Conservation (phyloP, 2,888 invertebrate genomes). For the Zootermopsis nevadensis region DNA sequence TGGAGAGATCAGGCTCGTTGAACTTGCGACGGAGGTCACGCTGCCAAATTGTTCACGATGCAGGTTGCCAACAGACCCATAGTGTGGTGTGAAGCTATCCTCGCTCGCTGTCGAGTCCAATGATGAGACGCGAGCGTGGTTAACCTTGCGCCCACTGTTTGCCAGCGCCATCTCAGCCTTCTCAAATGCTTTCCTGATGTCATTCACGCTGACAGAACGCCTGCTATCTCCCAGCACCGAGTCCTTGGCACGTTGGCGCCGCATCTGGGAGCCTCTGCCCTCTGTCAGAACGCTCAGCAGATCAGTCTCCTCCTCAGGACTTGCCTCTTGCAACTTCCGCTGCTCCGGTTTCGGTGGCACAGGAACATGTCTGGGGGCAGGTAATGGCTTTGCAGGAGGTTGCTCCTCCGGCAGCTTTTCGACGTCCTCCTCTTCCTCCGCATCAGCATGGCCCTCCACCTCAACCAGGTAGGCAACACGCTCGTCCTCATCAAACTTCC, state of each 20-base stretch:
- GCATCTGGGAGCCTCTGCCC: not conserved
- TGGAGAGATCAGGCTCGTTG: conserved; percentile 69
- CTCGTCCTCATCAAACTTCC: conserved; percentile 66
- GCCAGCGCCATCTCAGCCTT: conserved; percentile 59
- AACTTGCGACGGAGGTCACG: conserved; percentile 69
- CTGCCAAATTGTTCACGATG: conserved; percentile 67
- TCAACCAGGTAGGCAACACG: conserved; percentile 25
- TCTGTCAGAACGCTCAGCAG: conserved; percentile 32
- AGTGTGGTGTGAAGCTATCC: conserved; percentile 59
- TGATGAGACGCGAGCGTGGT: conserved; percentile 66
- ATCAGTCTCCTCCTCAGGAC: not conserved
- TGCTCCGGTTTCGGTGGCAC: not conserved
- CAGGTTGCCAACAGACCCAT: conserved; percentile 59
- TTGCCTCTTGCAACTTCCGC: not conserved
- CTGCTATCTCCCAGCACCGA: conserved; percentile 39
- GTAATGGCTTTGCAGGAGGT: conserved; percentile 22
- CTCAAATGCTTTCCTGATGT: conserved; percentile 71
- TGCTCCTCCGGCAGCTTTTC: not conserved
- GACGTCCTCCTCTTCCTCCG: not conserved
- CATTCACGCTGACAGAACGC: conserved; percentile 66
- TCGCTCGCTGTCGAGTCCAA: conserved; percentile 68
- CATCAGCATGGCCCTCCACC: not conserved
- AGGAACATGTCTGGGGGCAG: conserved; percentile 35
- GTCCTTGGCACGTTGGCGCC: conserved; percentile 15
- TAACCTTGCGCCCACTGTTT: conserved; percentile 52